Percentiles rank a stretch among this genome's conserved stretches.
These are phyloP conservation scores for Heliconius hortense DNA, from an alignment of 2,888 invertebrate species.

Conservation along the genomic window DNA sequence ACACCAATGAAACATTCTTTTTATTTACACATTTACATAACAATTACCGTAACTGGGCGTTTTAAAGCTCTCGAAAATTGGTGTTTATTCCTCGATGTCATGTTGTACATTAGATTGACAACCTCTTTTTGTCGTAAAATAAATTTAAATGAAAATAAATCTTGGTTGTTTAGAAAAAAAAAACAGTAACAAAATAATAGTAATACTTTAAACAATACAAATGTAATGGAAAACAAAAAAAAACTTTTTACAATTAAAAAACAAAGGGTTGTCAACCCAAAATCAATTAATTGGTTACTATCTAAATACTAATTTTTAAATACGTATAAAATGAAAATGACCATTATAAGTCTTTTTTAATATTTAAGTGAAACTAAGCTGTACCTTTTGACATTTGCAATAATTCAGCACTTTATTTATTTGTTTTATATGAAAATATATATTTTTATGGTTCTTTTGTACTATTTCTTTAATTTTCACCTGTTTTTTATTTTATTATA, in stretches of 20 bases:
- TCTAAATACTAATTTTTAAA: slow-evolving; percentile 43
- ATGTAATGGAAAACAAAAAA: not conserved
- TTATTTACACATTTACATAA: slow-evolving; percentile 20
- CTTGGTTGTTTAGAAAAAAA: not conserved
- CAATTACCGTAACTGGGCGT: slow-evolving; percentile 23
- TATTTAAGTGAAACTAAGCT: slow-evolving; percentile 29
- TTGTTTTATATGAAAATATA: slow-evolving; percentile 14
- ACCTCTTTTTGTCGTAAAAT: slow-evolving; percentile 23
- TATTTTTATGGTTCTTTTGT: slow-evolving; percentile 15
- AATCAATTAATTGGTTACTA: slow-evolving; percentile 47
- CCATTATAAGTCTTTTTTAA: slow-evolving; percentile 41
- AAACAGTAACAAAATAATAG: not conserved
- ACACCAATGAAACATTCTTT: slow-evolving; percentile 25
- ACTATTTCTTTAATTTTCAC: slow-evolving; percentile 9
- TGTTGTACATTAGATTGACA: slow-evolving; percentile 29
- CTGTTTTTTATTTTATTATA: slow-evolving; percentile 1
- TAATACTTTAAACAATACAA: not conserved
- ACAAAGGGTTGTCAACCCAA: slow-evolving; percentile 44
- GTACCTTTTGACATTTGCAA: slow-evolving; percentile 15
- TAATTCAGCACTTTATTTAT: slow-evolving; percentile 18
- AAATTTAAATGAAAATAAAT: not conserved
- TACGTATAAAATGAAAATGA: slow-evolving; percentile 41
- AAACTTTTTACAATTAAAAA: not conserved
- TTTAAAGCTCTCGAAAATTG: slow-evolving; percentile 31
- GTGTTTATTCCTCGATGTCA: slow-evolving; percentile 33